These are phyloP conservation scores for Avahi laniger DNA, from an alignment of 2,797 vertebrate species.

Conservation along the genomic window DNA sequence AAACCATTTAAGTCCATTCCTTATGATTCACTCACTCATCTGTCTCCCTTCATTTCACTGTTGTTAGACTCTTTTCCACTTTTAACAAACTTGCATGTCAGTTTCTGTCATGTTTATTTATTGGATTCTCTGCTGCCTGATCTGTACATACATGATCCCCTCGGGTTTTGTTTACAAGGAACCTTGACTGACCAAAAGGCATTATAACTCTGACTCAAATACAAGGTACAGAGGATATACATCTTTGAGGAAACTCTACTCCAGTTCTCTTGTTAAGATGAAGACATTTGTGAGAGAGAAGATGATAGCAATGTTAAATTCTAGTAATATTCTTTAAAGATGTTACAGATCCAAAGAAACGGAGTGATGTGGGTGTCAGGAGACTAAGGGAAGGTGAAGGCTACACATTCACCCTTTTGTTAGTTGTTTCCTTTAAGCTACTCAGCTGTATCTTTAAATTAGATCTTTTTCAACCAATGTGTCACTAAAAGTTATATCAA, in stretches of 20 bases:
- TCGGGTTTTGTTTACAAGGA: constrained; percentile 97
- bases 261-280: constrained; percentile 73
- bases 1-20: constrained; percentile 97
- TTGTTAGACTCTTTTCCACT: constrained; percentile 87
- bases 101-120: constrained; percentile 97
- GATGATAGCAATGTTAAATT: constrained; percentile 53
- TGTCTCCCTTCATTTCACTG: constrained; percentile 90
- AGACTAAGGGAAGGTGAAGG: not conserved
- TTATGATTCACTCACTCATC: constrained; percentile 89
- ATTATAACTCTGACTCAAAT: constrained; percentile 86
- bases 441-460: constrained; percentile 76
- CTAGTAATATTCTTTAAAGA: constrained; percentile 63
- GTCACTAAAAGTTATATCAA: constrained; percentile 83
- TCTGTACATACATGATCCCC: constrained; percentile 92
- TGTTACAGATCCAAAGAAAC: constrained; percentile 80
- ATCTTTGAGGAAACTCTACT: constrained; percentile 81
- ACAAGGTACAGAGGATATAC: constrained; percentile 80
- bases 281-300: constrained; percentile 58
- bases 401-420: constrained; percentile 53
- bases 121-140: constrained; percentile 93
- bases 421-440: constrained; percentile 81
- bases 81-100: constrained; percentile 94
- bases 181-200: constrained; percentile 97
- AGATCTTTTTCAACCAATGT: constrained; percentile 70
- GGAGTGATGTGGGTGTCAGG: constrained; percentile 46